phyloP scores from a whole-genome alignment of 2,888 invertebrate species.

The Eledone cirrhosa region DNA sequence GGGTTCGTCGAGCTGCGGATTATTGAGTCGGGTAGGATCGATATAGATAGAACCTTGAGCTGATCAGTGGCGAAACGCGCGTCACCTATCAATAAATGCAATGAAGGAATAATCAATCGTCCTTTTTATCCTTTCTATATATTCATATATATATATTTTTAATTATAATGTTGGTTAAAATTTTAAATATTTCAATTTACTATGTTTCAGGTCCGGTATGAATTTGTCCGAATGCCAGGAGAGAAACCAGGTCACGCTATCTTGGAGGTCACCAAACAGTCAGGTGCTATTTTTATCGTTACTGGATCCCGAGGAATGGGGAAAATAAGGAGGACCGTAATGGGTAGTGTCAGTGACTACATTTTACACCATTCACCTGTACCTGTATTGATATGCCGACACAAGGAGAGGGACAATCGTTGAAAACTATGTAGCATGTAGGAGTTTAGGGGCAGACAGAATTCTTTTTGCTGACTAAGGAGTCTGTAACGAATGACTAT shows the following conservation, averaged over 20 bases:
- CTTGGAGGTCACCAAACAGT: conserved; percentile 41
- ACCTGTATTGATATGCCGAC: conserved; percentile 44
- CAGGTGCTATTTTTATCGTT: conserved; percentile 45
- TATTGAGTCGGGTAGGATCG: too few relatives aligned
- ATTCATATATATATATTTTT: too few relatives aligned
- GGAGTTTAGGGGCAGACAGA: not conserved
- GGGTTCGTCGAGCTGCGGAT: too few relatives aligned
- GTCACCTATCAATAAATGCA: too few relatives aligned
- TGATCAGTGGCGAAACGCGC: too few relatives aligned
- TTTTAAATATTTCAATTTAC: too few relatives aligned
- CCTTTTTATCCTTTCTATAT: too few relatives aligned
- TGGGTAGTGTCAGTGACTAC: conserved; percentile 52
- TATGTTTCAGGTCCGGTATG: conserved; percentile 41
- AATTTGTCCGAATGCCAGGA: conserved; percentile 42
- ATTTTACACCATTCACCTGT: conserved; percentile 50
- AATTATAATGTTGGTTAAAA: too few relatives aligned
- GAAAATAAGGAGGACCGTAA: conserved; percentile 47
- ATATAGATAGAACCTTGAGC: too few relatives aligned
- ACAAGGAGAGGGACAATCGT: conserved; percentile 33
- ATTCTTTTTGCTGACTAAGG: too few relatives aligned
- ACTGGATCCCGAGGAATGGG: conserved; percentile 52
- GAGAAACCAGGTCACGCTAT: conserved; percentile 50
- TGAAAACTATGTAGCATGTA: not conserved
- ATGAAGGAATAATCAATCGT: too few relatives aligned
- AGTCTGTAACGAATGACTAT: too few relatives aligned